A percentile compares a stretch with the other conserved stretches of the same genome.
phyloP scores from a whole-genome alignment of 2,888 invertebrate genomes.

The Minunthozetes semirufus region DNA sequence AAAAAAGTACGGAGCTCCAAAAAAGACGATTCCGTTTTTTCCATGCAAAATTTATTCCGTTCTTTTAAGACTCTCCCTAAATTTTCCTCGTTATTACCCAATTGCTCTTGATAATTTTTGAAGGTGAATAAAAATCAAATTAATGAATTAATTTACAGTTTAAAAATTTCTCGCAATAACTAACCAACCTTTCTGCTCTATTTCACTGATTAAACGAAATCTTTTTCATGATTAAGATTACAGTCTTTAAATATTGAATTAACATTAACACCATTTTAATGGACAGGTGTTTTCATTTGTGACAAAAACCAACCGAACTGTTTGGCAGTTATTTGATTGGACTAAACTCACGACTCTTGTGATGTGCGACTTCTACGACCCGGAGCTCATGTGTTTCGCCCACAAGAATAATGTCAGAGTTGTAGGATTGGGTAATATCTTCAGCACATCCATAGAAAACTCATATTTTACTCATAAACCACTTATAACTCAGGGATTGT shows the following conservation, averaged over 20 bases:
- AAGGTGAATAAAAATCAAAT: too few species aligned
- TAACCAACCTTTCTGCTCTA: too few species aligned
- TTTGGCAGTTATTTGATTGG: conserved; percentile 48
- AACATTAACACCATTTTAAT: background rate
- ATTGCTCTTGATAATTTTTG: too few species aligned
- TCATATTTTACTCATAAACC: background rate
- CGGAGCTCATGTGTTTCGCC: conserved; percentile 47
- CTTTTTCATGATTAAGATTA: background rate
- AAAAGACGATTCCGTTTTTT: too few species aligned
- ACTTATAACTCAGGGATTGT: background rate
- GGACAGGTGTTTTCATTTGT: conserved; percentile 41
- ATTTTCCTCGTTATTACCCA: too few species aligned
- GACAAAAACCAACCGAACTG: conserved; percentile 37
- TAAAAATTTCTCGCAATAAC: too few species aligned
- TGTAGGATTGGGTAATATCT: conserved; percentile 38
- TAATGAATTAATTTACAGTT: too few species aligned
- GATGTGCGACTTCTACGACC: conserved; percentile 47
- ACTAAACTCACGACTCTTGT: conserved; percentile 48
- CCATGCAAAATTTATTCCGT: too few species aligned
- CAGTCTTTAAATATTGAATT: background rate
- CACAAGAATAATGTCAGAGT: conserved; percentile 47
- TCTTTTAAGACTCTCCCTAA: too few species aligned
- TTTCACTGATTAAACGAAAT: too few species aligned
- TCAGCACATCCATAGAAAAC: too few species aligned
- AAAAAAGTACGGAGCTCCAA: too few species aligned